Evolutionary conservation across 2,113 vertebrate species (phyloP).

Genomic region (Malaclemys terrapin): DNA sequence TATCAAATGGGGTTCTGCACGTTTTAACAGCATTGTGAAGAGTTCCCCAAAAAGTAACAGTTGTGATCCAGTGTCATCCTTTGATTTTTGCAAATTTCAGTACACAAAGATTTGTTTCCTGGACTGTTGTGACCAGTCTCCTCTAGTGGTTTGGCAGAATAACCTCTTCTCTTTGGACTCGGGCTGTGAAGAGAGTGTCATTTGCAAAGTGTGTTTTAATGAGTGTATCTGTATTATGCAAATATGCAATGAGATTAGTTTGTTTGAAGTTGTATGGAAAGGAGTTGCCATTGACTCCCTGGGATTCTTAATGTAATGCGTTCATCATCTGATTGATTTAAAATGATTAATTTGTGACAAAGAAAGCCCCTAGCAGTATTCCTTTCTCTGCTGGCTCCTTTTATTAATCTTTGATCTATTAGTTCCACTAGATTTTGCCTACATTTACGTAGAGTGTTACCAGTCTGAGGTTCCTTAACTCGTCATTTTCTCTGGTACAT

Average conservation of each 20-base stretch:
- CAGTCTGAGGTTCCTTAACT: not conserved
- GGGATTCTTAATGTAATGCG: not conserved
- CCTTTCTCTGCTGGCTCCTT: not conserved
- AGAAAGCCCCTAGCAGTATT: not conserved
- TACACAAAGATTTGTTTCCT: not conserved
- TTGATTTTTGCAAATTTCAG: not conserved
- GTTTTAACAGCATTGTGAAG: fast-evolving
- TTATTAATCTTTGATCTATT: not conserved
- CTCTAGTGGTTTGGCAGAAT: not conserved
- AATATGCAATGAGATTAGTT: not conserved
- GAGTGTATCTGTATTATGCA: not conserved
- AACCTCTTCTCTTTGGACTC: fast-evolving
- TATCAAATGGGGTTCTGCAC: not conserved
- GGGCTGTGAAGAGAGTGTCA: not conserved
- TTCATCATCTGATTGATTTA: not conserved
- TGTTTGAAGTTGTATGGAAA: not conserved
- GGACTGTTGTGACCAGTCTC: not conserved
- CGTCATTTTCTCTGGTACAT: not conserved
- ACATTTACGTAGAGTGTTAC: not conserved
- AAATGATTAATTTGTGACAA: not conserved
- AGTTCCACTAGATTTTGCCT: not conserved
- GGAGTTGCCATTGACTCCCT: not conserved
- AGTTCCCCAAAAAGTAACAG: not conserved
- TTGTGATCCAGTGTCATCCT: not conserved
- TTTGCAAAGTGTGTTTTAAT: not conserved